Percentiles rank a stretch among this genome's conserved stretches.
Evolutionary conservation across 2,888 invertebrate species (phyloP).

Genomic region (Drosophila anomelani): DNA sequence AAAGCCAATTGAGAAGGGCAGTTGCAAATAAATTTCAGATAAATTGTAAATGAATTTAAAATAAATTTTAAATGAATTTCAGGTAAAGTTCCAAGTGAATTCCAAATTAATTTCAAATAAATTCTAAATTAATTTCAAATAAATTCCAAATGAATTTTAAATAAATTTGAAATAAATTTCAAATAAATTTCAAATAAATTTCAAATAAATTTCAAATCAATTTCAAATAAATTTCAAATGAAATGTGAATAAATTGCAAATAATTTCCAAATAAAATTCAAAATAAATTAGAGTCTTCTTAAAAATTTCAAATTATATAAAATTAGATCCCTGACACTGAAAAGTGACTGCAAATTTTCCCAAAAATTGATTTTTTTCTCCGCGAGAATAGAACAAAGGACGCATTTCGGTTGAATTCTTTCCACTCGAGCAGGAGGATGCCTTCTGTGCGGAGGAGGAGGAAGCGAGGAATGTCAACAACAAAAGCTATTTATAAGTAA

Average conservation of each 20-base stretch:
- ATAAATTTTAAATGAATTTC: not conserved
- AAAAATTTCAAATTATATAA: not conserved
- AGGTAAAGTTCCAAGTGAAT: too few species aligned
- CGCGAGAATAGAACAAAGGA: conserved; percentile 40
- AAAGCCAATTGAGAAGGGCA: conserved; percentile 22
- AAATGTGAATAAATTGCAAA: not conserved
- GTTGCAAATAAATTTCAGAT: conserved; percentile 8
- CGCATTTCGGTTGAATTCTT: conserved; percentile 22
- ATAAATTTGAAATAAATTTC: not conserved
- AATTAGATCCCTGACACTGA: not conserved
- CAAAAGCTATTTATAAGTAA: conserved; percentile 73
- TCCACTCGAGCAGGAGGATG: conserved; percentile 21
- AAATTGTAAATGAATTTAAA: not conserved
- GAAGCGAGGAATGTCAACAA: conserved; percentile 65
- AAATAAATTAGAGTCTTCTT: not conserved
- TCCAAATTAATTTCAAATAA: too few species aligned
- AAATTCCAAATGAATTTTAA: not conserved
- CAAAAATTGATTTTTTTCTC: conserved; percentile 25
- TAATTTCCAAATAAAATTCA: not conserved
- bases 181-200: conserved; percentile 9
- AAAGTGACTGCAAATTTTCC: not conserved
- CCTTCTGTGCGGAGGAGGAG: not conserved
- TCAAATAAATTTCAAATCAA: not conserved
- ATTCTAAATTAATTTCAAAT: too few species aligned
- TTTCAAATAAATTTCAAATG: too few species aligned